Conservation (phyloP, 2,113 vertebrate genomes). For the Protomyctophum bolini region DNA sequence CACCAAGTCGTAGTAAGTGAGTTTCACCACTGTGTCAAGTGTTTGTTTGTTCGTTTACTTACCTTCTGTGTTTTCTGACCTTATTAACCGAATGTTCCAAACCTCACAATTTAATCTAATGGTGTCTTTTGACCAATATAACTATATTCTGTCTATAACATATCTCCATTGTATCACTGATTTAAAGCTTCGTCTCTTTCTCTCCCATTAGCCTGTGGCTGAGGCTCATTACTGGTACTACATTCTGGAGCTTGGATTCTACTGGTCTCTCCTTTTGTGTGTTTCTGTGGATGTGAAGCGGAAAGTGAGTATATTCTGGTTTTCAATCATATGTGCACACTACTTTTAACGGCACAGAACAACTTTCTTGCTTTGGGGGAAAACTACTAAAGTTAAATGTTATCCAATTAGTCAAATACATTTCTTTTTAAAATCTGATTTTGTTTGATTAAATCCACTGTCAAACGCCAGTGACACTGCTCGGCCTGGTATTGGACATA, state of each 20-base stretch:
- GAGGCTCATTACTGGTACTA: conserved; percentile 88
- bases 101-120: too few species aligned
- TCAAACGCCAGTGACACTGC: background rate
- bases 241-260: conserved; percentile 89
- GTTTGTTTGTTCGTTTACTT: background rate
- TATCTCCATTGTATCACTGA: too few species aligned
- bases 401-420: background rate
- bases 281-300: conserved; percentile 90
- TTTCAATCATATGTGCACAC: background rate
- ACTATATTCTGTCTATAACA: too few species aligned
- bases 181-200: background rate
- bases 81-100: too few species aligned
- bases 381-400: too few species aligned
- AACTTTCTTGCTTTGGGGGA: background rate
- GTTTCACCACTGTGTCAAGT: background rate
- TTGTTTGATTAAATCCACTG: background rate
- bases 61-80: background rate
- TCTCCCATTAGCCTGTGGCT: conserved; percentile 77
- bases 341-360: background rate
- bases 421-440: too few species aligned
- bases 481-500: too few species aligned
- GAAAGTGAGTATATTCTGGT: conserved; percentile 82
- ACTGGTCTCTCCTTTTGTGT: conserved; percentile 86
- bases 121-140: too few species aligned
- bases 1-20: background rate